A percentile compares a stretch with the other conserved stretches of the same genome.
These are phyloP conservation scores for Microctenopoma stevenorrisi DNA, from an alignment of 2,797 vertebrate species.

Conservation along the genomic window DNA sequence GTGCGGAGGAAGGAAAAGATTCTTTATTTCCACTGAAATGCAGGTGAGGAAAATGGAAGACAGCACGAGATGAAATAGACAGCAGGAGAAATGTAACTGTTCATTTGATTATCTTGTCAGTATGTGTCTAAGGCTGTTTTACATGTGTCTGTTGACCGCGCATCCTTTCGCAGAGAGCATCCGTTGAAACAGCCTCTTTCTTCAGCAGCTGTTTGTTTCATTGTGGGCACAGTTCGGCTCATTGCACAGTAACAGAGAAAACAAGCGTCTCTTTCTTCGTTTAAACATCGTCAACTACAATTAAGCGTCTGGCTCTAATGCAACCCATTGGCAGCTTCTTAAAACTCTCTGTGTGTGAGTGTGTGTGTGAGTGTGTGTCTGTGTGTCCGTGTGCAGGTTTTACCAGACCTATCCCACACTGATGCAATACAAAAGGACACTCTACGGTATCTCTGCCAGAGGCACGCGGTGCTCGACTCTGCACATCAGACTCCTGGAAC, in stretches of 20 bases:
- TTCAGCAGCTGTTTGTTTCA: slow-evolving; percentile 20
- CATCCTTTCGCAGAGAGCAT: slow-evolving; percentile 14
- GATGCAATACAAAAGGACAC: slow-evolving; percentile 57
- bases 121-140: not conserved
- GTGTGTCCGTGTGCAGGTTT: slow-evolving; percentile 13
- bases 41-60: not conserved
- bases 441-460: slow-evolving; percentile 14
- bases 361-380: slow-evolving; percentile 1
- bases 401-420: slow-evolving; percentile 18
- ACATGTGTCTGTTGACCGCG: slow-evolving; percentile 9
- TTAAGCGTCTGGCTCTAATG: slow-evolving; percentile 29
- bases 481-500: slow-evolving; percentile 48
- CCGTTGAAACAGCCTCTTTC: not conserved
- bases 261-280: slow-evolving; percentile 3
- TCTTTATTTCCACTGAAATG: slow-evolving; percentile 15
- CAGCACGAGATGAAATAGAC: slow-evolving; percentile 14
- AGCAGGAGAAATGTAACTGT: slow-evolving; percentile 22
- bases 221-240: slow-evolving; percentile 10
- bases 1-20: slow-evolving; percentile 6
- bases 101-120: slow-evolving; percentile 17
- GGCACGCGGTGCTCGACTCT: slow-evolving; percentile 29
- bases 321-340: slow-evolving; percentile 52
- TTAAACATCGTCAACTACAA: slow-evolving; percentile 28
- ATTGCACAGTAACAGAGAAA: slow-evolving; percentile 12
- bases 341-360: slow-evolving; percentile 12